A percentile compares a stretch with the other conserved stretches of the same genome.
phyloP scores from a whole-genome alignment of 2,888 invertebrate genomes.

The Leptopilina syphax region DNA sequence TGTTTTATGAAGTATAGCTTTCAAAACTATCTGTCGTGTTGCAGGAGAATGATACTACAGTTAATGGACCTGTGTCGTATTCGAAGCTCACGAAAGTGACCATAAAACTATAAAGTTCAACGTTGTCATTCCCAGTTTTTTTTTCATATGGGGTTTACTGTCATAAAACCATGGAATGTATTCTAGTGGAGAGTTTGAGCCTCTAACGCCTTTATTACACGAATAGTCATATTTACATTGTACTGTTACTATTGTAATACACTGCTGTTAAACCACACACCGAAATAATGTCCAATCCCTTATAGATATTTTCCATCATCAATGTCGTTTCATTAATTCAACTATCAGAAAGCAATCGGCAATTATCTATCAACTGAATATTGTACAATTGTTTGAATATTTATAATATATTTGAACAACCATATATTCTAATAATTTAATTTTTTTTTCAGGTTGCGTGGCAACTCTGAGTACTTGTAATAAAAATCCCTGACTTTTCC shows the following conservation, averaged over 20 bases:
- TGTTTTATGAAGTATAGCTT: neutral
- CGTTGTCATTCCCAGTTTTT: conserved; percentile 21
- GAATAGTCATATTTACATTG: conserved; percentile 32
- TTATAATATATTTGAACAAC: too few species aligned
- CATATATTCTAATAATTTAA: too few species aligned
- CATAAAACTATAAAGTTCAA: conserved; percentile 27
- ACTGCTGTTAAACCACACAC: neutral
- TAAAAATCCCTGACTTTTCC: too few species aligned
- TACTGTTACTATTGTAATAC: conserved; percentile 2
- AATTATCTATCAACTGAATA: too few species aligned
- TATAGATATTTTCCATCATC: neutral
- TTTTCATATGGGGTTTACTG: conserved; percentile 3
- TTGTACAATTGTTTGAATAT: too few species aligned
- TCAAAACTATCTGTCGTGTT: conserved; percentile 17
- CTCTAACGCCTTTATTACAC: conserved; percentile 32
- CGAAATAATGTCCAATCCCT: neutral
- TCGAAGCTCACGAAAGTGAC: conserved; percentile 20
- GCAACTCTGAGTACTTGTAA: too few species aligned
- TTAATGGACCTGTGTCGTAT: conserved; percentile 27
- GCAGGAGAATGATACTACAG: conserved; percentile 21
- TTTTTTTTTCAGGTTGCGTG: too few species aligned
- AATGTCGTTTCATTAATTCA: too few species aligned
- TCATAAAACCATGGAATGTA: conserved; percentile 17
- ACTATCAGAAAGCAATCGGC: too few species aligned
- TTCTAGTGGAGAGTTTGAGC: neutral